phyloP scores from a whole-genome alignment of 2,888 invertebrate species.

The Xestoiulus laeticollis region DNA sequence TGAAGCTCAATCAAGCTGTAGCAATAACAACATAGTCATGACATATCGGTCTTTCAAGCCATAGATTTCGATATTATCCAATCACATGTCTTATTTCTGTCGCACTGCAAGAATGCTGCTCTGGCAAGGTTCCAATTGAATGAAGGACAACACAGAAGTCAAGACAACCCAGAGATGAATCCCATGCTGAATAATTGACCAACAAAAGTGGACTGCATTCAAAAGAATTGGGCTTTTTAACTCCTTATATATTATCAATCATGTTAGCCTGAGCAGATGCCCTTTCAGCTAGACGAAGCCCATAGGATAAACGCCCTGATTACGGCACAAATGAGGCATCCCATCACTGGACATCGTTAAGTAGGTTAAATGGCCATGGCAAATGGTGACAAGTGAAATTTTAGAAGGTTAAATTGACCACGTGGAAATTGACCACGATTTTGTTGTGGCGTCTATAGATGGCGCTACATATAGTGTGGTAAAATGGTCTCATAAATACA shows the following conservation, averaged over 20 bases:
- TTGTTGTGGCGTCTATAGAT: too few relatives aligned
- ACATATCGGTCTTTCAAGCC: too few relatives aligned
- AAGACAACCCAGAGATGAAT: not conserved
- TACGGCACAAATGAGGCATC: not conserved
- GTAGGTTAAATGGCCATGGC: not conserved
- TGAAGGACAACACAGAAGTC: not conserved
- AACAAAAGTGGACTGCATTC: not conserved
- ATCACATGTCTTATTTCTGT: too few relatives aligned
- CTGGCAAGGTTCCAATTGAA: not conserved
- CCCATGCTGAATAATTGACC: not conserved
- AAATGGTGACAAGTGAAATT: not conserved
- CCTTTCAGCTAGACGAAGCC: not conserved
- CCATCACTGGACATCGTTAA: not conserved
- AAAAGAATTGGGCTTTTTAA: not conserved
- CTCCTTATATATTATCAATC: not conserved
- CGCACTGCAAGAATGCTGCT: too few relatives aligned
- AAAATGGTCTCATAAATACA: too few relatives aligned
- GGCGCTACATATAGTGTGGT: too few relatives aligned
- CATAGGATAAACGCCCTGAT: not conserved
- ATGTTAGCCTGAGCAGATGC: not conserved
- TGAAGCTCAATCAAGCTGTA: too few relatives aligned
- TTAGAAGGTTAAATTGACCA: too few relatives aligned
- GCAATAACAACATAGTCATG: too few relatives aligned
- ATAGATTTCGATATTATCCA: too few relatives aligned
- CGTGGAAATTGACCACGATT: too few relatives aligned